Percentiles rank a stretch among this genome's conserved stretches.
Conservation (phyloP, 30 jellyfish, hydroid and myxozoan genomes). For the Mastigias papua region DNA sequence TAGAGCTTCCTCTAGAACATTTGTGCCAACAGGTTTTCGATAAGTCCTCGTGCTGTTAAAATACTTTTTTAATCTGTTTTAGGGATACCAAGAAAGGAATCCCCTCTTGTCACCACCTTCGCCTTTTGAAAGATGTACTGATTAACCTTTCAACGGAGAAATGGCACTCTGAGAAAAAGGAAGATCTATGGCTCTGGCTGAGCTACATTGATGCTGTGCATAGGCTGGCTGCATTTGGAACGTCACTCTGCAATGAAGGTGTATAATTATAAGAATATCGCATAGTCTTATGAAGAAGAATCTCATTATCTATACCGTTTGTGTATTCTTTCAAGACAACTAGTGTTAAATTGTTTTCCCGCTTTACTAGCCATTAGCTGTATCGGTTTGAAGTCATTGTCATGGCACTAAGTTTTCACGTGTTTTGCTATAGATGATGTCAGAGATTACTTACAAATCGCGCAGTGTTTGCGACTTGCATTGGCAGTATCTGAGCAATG, state of each 20-base stretch:
- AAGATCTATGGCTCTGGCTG: slow-evolving; percentile 44
- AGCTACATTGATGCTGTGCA: slow-evolving; percentile 42
- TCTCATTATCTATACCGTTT: too few relatives aligned
- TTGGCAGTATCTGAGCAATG: slow-evolving; percentile 82
- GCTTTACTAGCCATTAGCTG: too few relatives aligned
- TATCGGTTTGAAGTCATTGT: too few relatives aligned
- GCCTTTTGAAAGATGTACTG: slow-evolving; percentile 27
- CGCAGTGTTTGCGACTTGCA: slow-evolving; percentile 61
- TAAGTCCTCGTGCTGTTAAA: too few relatives aligned
- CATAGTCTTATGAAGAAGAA: too few relatives aligned
- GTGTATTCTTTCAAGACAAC: too few relatives aligned
- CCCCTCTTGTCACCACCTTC: slow-evolving; percentile 18
- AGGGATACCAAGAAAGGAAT: slow-evolving; percentile 59
- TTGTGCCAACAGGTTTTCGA: too few relatives aligned
- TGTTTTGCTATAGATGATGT: slow-evolving; percentile 62
- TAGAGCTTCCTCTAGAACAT: too few relatives aligned
- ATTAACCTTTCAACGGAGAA: slow-evolving; percentile 40
- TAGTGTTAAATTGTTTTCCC: too few relatives aligned
- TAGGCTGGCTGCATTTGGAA: slow-evolving; percentile 60
- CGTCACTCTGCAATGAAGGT: slow-evolving; percentile 57
- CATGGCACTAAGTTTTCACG: too few relatives aligned
- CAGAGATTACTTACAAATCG: slow-evolving; percentile 60
- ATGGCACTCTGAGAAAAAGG: slow-evolving; percentile 44
- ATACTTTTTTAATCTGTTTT: too few relatives aligned
- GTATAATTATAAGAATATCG: too few relatives aligned